Base-by-base conservation (phyloP, 2,888 invertebrate species). In the Drosophila mercatorum region DNA sequence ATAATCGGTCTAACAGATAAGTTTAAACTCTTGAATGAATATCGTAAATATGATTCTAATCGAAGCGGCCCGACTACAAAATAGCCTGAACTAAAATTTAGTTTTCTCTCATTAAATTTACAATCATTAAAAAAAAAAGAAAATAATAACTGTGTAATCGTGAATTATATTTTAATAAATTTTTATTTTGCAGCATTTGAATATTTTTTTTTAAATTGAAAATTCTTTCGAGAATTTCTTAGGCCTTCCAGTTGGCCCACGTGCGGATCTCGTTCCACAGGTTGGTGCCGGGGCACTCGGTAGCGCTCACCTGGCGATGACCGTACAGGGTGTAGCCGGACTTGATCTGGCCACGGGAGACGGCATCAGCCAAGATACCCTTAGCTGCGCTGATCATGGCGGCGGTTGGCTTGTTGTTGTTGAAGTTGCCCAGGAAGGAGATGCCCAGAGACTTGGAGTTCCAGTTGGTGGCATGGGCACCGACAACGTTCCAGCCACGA, bases 211-310 rank as follows among this genome's bases (percentile, higher is more conserved):
- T 34, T 22, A 2, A 34, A 34, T 34, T 34, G n/a, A 3, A 22
- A 28, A 34, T 38, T 11, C 5, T n/a, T n/a, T 38, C 17, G 38
- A 41, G 12, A 11, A 1, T 1, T 40, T 1, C 52, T 65, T 78
- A 76, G n/a, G 81, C 79, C 74, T 47, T 83, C 90, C 89, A 91
- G 79, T 89, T 74, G 43, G 91, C 55, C 92, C 91, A 91, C 41
- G 71, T 80, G 60, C 87, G 81, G 61, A 92, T 91, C 78, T 91
- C 90, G 65, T 69, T 73, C 76, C 83, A 91, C 71, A 91, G 73
- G 34, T 82, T 90, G 58, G 75, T 90, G 62, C 91, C 91, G 46
- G 91, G 90, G 71, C 90, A 90, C 51, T 91, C 90, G n/a, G 91
- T 91, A 36, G 85, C 36, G 66, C 89, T 66, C 3, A 87, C 89